Base-by-base conservation (phyloP, 2,797 vertebrate genomes). In the Anabas testudineus region DNA sequence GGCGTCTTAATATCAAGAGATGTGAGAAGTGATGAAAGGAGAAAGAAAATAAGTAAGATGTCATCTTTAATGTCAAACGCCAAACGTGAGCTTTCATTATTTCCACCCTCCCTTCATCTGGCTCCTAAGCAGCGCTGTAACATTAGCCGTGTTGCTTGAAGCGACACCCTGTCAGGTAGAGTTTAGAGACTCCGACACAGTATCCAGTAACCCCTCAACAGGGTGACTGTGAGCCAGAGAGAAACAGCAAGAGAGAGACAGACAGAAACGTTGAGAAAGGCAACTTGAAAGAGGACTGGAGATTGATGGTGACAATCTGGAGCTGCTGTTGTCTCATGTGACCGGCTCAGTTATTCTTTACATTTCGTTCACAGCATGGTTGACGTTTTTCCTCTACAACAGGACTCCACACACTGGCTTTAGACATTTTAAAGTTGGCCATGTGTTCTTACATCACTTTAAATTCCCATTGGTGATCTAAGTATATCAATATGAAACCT, bases 41-140 rank as follows among this genome's bases (percentile, higher is more conserved):
- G 84, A 88, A 83, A 66, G 82, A 76, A 83, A 90, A 87, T 84
- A 89, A 93, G 87, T 86, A 83, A 90, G 88, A 91, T 76, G 90
- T 92, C 91, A 90, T 91, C 89, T 89, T 84, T 88, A 90, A 90
- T 91, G 91, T 89, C 87, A 89, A 86, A 87, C 80, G 69, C 67
- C 52, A 67, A 90, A 87, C 70, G 83, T 82, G 80, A 80, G 78
- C 75, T 83, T 84, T 82, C 74, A 80, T 87, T 83, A 81, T 82
- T 64, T 67, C 32, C 78, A 22, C 32, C 64, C 58, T 53, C 19
- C 36, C 42, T 55, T 21, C n/a, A 77, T 79, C 86, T 83, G 87
- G 75, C 83, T 82, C 53, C 72, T 73, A 45, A 80, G 84, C 80
- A 22, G 43, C 19, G 79, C 78, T 78, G 92, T 88, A 91, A 92